Conservation (phyloP, 2,888 invertebrate species). For the Acanthosepion esculentum region DNA sequence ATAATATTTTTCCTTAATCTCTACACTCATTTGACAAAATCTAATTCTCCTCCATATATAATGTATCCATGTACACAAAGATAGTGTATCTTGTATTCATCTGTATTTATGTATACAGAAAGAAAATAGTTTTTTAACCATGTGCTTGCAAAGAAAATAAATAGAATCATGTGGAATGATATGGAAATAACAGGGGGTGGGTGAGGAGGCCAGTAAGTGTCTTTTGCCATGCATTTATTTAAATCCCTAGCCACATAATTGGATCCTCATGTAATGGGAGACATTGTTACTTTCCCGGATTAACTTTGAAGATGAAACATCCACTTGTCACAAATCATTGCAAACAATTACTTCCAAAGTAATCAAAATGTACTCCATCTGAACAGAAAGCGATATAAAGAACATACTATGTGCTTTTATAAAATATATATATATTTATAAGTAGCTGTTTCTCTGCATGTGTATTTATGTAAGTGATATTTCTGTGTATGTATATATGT, state of each 20-base stretch:
- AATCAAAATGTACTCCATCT: conserved; percentile 33
- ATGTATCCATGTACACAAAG: no score
- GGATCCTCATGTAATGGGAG: neutral
- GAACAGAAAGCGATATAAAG: neutral
- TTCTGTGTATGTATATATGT: neutral
- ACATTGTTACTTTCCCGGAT: neutral
- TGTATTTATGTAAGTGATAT: neutral
- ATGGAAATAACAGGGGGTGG: neutral
- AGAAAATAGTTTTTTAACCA: neutral
- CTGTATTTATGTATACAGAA: no score
- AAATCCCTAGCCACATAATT: neutral
- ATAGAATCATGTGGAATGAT: neutral
- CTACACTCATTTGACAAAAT: no score
- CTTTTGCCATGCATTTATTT: neutral
- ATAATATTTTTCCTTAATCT: no score
- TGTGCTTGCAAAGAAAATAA: neutral
- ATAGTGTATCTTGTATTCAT: no score
- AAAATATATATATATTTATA: neutral
- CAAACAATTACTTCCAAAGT: conserved; percentile 33
- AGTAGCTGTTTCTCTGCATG: neutral
- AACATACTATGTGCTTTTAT: neutral
- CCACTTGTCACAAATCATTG: conserved; percentile 18
- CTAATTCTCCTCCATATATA: no score
- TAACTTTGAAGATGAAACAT: neutral
- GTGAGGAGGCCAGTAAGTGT: neutral